These are phyloP conservation scores for Cherax quadricarinatus DNA, from an alignment of 1,140 invertebrate species.

Conservation along the genomic window DNA sequence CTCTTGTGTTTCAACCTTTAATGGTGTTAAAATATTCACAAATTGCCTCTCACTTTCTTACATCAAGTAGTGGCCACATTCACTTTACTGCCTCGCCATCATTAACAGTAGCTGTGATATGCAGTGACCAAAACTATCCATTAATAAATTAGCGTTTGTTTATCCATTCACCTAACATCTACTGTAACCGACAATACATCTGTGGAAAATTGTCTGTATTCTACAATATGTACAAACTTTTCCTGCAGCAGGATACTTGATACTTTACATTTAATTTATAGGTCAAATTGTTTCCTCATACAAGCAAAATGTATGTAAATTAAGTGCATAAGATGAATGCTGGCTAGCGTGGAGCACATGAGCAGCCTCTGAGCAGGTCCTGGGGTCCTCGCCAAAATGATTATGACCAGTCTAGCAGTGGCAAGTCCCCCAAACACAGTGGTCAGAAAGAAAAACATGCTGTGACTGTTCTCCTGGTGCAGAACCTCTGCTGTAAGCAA, in stretches of 20 bases:
- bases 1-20: background rate
- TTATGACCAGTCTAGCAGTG: conserved; percentile 32
- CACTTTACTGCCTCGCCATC: background rate
- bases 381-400: conserved; percentile 40
- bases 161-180: background rate
- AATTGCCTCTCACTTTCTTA: background rate
- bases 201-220: background rate
- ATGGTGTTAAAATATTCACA: no score
- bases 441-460: conserved; percentile 48
- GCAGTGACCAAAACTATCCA: background rate
- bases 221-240: background rate
- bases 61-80: background rate
- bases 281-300: conserved; percentile 60
- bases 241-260: background rate
- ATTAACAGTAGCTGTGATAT: background rate
- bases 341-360: conserved; percentile 47
- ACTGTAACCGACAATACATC: background rate
- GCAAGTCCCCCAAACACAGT: conserved; percentile 60
- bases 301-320: conserved; percentile 67
- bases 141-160: background rate
- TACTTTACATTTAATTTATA: background rate
- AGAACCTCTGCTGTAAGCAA: conserved; percentile 50
- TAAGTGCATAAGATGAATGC: conserved; percentile 56
- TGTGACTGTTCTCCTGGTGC: conserved; percentile 56
- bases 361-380: conserved; percentile 48